Evolutionary conservation across 2,113 vertebrate genomes (phyloP).

Genomic region (Plecotus auritus): DNA sequence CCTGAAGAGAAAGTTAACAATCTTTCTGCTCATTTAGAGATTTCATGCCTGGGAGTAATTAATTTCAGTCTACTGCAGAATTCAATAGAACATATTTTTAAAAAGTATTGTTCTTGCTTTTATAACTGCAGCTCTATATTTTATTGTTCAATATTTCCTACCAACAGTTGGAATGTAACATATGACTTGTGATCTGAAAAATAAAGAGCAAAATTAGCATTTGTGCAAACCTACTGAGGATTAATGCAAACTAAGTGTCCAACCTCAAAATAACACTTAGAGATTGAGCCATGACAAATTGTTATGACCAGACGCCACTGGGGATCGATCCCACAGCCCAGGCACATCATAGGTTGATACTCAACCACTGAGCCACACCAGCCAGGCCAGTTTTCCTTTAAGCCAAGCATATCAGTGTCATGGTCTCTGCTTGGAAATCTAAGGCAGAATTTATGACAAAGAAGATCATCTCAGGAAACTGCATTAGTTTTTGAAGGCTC

Average conservation of each 20-base stretch:
- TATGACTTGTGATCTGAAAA: constrained; percentile 22
- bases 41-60: not conserved
- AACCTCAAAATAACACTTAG: constrained; percentile 5
- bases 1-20: constrained; percentile 17
- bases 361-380: too few species aligned
- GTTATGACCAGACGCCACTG: not conserved
- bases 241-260: not conserved
- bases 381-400: not conserved
- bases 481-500: not conserved
- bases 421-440: not conserved
- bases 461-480: not conserved
- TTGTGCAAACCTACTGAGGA: not conserved
- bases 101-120: constrained; percentile 40
- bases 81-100: constrained; percentile 30
- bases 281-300: not conserved
- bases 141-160: constrained; percentile 36
- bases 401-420: not conserved
- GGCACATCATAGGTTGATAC: too few species aligned
- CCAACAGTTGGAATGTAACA: not conserved
- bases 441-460: not conserved
- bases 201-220: not conserved
- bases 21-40: constrained; percentile 26
- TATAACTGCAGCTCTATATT: not conserved
- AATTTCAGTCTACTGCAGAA: constrained; percentile 26
- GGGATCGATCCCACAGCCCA: too few species aligned